Evolutionary conservation across 2,888 invertebrate species (phyloP).

Genomic region (Rhagonycha fulva): DNA sequence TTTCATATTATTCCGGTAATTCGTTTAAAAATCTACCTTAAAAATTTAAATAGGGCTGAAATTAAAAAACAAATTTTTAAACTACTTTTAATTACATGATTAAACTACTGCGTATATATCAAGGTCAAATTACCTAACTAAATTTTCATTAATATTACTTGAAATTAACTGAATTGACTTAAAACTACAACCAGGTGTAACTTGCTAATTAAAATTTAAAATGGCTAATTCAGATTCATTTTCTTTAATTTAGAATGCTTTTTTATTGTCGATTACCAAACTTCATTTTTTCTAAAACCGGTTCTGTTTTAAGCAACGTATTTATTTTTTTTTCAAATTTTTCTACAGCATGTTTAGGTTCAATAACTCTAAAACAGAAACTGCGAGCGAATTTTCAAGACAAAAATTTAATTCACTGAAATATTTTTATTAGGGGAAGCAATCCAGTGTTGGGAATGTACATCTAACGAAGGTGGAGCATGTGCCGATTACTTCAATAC

Average conservation of each 20-base stretch:
- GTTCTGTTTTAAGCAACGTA: neutral
- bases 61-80: neutral
- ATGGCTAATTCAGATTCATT: neutral
- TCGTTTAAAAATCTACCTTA: neutral
- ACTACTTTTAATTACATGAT: neutral
- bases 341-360: neutral
- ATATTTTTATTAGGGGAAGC: conserved; percentile 62
- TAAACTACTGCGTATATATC: neutral
- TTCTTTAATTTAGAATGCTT: neutral
- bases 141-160: neutral
- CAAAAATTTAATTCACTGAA: neutral
- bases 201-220: neutral
- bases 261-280: neutral
- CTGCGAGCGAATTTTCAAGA: neutral
- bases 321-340: neutral
- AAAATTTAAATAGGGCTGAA: neutral
- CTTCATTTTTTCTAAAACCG: neutral
- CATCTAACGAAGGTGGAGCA: conserved; percentile 69
- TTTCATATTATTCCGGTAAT: neutral
- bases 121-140: neutral
- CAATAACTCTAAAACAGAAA: neutral
- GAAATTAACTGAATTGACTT: neutral
- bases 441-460: conserved; percentile 77
- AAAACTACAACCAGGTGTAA: neutral
- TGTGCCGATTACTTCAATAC: conserved; percentile 77